These are phyloP conservation scores for Galagoides demidoff DNA, from an alignment of 2,797 vertebrate species.

Conservation along the genomic window DNA sequence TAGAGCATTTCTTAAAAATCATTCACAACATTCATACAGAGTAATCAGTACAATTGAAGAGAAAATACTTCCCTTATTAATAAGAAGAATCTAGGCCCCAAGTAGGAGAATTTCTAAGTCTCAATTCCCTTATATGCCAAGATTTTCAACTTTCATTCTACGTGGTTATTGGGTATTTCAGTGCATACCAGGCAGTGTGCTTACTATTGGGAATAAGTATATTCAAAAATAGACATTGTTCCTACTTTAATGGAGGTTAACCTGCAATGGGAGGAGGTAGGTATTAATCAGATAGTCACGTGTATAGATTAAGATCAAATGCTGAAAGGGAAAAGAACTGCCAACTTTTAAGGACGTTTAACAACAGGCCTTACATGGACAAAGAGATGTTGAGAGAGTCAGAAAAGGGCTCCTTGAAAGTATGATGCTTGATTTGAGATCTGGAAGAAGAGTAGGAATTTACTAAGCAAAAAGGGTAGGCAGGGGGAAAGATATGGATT, in stretches of 20 bases:
- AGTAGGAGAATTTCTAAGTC: neutral
- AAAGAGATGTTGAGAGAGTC: neutral
- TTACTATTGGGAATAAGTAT: neutral
- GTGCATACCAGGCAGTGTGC: neutral
- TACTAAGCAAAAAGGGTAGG: neutral
- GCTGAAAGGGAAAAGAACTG: neutral
- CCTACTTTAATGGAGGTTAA: neutral
- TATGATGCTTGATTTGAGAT: neutral
- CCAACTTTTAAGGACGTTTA: neutral
- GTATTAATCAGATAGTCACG: neutral
- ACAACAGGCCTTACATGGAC: rapidly evolving
- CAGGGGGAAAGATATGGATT: neutral
- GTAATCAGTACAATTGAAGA: neutral
- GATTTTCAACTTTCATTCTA: neutral
- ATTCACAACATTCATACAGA: neutral
- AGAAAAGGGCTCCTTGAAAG: neutral
- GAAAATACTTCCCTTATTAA: neutral
- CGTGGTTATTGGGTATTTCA: neutral
- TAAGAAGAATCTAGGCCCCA: neutral
- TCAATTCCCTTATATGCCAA: neutral
- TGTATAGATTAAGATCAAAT: neutral
- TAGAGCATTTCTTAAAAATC: neutral
- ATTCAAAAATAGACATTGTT: neutral
- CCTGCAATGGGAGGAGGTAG: neutral
- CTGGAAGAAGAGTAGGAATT: neutral